Conservation (phyloP, 2,797 vertebrate genomes). For the Lepus townsendii region DNA sequence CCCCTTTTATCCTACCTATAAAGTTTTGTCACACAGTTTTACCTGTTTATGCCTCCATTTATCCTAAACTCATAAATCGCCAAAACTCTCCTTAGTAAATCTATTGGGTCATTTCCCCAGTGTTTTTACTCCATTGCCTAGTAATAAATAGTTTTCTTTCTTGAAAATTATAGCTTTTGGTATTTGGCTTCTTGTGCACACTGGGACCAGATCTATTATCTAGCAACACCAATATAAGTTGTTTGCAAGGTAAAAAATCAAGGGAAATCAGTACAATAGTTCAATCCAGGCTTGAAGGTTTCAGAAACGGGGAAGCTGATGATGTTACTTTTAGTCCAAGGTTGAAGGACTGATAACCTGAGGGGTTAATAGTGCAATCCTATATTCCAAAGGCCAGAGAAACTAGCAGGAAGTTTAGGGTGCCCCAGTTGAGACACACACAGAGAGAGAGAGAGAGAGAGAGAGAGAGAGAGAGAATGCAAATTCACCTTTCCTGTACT, state of each 20-base stretch:
- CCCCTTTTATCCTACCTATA: no score
- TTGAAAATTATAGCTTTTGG: no score
- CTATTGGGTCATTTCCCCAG: no score
- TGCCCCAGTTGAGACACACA: not conserved
- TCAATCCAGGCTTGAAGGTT: not conserved
- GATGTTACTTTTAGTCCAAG: not conserved
- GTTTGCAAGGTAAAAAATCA: not conserved
- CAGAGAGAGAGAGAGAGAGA: rapidly evolving
- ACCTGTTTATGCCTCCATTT: no score
- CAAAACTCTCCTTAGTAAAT: no score
- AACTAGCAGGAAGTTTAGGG: not conserved
- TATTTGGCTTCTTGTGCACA: no score
- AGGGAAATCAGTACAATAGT: not conserved
- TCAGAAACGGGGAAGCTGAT: not conserved
- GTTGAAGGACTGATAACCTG: not conserved
- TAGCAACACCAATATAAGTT: no score
- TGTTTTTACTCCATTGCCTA: no score
- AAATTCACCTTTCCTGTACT: not conserved
- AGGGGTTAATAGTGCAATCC: not conserved
- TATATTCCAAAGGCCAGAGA: not conserved
- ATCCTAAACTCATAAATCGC: no score
- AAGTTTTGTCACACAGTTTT: no score
- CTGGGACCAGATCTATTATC: no score
- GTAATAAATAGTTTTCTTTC: no score
- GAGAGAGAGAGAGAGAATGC: not conserved